A percentile compares a stretch with the other conserved stretches of the same genome.
These are phyloP conservation scores for Rousettus madagascariensis DNA, from an alignment of 2,797 vertebrate genomes.

Conservation along the genomic window DNA sequence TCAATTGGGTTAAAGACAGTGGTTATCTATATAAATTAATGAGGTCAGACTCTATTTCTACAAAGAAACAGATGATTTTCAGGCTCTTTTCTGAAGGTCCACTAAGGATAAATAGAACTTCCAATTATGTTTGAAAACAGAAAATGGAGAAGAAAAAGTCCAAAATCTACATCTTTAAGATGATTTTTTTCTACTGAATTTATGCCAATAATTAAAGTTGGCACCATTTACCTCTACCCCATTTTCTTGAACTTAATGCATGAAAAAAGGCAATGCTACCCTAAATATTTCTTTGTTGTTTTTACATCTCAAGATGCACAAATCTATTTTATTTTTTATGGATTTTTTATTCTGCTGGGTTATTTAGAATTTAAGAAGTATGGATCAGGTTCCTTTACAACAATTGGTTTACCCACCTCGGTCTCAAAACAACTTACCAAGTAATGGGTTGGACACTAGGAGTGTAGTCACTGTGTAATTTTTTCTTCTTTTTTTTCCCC, in stretches of 20 bases:
- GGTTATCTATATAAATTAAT: background rate
- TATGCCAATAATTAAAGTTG: background rate
- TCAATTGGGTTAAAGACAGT: background rate
- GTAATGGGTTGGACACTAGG: background rate
- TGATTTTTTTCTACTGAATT: background rate
- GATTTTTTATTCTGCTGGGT: background rate
- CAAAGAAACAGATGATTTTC: background rate
- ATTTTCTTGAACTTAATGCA: background rate
- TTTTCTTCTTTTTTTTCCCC: background rate
- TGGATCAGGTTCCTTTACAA: background rate
- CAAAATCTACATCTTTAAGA: background rate
- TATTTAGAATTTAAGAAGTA: background rate
- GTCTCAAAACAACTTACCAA: conserved; percentile 22
- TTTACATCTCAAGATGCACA: background rate
- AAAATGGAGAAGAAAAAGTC: background rate
- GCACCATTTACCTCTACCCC: background rate
- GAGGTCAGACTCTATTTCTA: conserved; percentile 17
- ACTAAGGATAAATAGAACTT: background rate
- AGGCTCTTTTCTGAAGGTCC: background rate
- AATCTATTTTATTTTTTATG: background rate
- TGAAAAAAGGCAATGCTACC: background rate
- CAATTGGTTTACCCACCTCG: background rate
- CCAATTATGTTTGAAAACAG: background rate
- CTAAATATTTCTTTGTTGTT: background rate
- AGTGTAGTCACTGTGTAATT: background rate